Percentiles rank a stretch among this genome's conserved stretches.
phyloP scores from a whole-genome alignment of 2,113 vertebrate species.

The Leptobrachium ailaonicum region DNA sequence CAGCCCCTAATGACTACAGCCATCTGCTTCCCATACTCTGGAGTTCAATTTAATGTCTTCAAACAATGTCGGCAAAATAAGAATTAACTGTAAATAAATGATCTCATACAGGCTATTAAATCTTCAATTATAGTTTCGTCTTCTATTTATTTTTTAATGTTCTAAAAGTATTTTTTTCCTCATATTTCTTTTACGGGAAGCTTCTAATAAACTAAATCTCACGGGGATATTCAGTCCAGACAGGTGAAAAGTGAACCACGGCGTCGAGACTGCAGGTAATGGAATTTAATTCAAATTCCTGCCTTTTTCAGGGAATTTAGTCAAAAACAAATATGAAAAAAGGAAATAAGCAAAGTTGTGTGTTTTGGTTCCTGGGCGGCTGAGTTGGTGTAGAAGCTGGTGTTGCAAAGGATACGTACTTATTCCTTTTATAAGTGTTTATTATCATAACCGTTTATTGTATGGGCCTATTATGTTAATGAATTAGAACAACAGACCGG shows the following conservation, averaged over 20 bases:
- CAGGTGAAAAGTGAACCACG: constrained; percentile 7
- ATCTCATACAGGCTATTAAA: constrained; percentile 46
- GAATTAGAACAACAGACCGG: constrained; percentile 67
- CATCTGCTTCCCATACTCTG: constrained; percentile 37
- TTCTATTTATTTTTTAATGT: not conserved
- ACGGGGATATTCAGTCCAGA: constrained; percentile 14
- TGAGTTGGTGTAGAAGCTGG: constrained; percentile 20
- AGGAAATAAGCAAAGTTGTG: too few relatives aligned
- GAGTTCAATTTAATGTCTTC: constrained; percentile 44
- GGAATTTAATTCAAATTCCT: constrained; percentile 8
- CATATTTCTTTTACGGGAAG: constrained; percentile 4
- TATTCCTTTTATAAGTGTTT: constrained; percentile 59
- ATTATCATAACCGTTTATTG: constrained; percentile 61
- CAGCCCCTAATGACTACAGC: constrained; percentile 37
- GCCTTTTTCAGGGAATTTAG: constrained; percentile 17
- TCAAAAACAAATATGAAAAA: constrained; percentile 17
- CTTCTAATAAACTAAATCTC: constrained; percentile 22
- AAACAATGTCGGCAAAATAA: constrained; percentile 39
- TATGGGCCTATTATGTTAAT: constrained; percentile 66
- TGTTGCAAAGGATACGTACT: constrained; percentile 51
- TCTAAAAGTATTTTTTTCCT: constrained; percentile 29
- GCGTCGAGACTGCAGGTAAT: not conserved
- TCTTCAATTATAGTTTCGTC: constrained; percentile 30
- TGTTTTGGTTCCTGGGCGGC: constrained; percentile 27
- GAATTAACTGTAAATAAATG: constrained; percentile 41